phyloP scores from a whole-genome alignment of 2,113 vertebrate genomes.

The Amphiprion ocellaris region DNA sequence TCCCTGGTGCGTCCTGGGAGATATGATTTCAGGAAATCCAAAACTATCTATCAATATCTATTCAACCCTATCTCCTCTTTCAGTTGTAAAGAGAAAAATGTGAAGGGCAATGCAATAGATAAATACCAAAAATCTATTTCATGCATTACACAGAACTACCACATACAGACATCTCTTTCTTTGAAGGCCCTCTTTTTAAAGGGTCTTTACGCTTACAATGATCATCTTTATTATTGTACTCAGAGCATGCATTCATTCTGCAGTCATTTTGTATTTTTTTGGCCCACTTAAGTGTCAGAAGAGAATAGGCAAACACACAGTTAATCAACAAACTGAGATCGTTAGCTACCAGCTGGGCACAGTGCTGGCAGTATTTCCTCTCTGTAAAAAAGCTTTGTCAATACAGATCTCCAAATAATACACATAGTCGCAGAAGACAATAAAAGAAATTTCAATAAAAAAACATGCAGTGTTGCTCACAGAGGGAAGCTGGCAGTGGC shows the following conservation, averaged over 20 bases:
- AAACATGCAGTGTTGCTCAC: conserved; percentile 44
- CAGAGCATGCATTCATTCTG: conserved; percentile 52
- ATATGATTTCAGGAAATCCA: conserved; percentile 79
- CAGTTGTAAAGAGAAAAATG: conserved; percentile 69
- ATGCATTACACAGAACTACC: conserved; percentile 17
- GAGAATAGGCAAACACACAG: conserved; percentile 71
- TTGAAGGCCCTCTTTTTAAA: conserved; percentile 25
- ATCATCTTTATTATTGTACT: conserved; percentile 39
- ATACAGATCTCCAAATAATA: conserved; percentile 66
- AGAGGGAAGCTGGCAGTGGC: conserved; percentile 60
- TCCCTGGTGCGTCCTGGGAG: conserved; percentile 77
- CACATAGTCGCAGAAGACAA: conserved; percentile 58
- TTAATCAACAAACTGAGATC: conserved; percentile 76
- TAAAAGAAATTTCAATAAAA: conserved; percentile 52
- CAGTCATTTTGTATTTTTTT: conserved; percentile 39
- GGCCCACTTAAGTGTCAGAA: conserved; percentile 62
- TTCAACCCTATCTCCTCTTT: conserved; percentile 67
- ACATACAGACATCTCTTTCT: conserved; percentile 17
- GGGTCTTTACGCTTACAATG: neutral
- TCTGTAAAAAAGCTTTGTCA: conserved; percentile 65
- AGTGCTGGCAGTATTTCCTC: conserved; percentile 63
- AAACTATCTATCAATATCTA: conserved; percentile 79
- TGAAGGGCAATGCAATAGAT: conserved; percentile 65
- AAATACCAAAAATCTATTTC: conserved; percentile 40
- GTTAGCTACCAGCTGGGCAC: conserved; percentile 76